Conservation (phyloP, 2,113 vertebrate genomes). For the Dromaius novaehollandiae region DNA sequence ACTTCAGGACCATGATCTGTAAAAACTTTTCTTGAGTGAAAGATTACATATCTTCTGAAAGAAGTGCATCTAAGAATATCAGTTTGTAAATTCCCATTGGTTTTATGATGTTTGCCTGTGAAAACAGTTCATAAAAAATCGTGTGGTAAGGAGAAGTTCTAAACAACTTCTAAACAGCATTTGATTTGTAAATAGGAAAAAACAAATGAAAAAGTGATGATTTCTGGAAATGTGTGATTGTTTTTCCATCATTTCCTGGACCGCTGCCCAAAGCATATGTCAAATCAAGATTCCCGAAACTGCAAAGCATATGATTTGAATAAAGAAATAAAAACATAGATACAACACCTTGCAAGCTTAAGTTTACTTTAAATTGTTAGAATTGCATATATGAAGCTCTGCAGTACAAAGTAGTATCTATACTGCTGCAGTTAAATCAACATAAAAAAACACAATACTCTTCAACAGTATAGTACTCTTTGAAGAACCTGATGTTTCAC, state of each 20-base stretch:
- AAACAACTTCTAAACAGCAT: not conserved
- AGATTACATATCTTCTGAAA: constrained; percentile 23
- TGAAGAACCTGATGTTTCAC: not conserved
- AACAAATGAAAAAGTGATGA: not conserved
- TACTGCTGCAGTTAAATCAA: not conserved
- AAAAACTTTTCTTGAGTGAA: not conserved
- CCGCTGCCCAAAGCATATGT: not conserved
- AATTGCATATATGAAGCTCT: not conserved
- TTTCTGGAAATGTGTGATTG: not conserved
- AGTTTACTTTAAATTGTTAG: not conserved
- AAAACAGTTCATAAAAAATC: not conserved
- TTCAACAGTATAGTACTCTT: not conserved
- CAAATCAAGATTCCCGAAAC: not conserved
- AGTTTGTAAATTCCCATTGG: not conserved
- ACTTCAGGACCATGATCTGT: not conserved
- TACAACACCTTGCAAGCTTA: not conserved
- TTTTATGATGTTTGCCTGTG: not conserved
- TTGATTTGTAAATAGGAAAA: not conserved
- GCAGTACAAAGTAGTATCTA: not conserved
- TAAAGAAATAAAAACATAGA: not conserved
- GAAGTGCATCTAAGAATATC: not conserved
- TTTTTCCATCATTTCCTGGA: not conserved
- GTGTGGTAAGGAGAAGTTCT: not conserved
- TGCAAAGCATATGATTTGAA: not conserved
- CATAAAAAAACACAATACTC: not conserved